These are phyloP conservation scores for Podiceps cristatus DNA, from an alignment of 2,113 vertebrate genomes.

Conservation along the genomic window DNA sequence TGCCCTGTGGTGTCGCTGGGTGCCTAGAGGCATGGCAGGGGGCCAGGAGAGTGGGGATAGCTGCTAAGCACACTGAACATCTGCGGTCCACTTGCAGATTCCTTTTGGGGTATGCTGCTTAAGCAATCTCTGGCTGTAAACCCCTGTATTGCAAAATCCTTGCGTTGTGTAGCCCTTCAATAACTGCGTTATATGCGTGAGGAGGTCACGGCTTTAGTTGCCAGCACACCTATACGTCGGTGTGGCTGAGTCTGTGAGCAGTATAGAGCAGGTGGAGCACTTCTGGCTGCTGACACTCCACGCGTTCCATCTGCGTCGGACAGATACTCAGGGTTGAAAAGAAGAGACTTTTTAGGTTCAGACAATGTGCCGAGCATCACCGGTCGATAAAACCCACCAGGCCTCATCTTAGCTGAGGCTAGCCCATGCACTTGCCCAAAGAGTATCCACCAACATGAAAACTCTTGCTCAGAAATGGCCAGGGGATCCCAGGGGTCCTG, in stretches of 20 bases:
- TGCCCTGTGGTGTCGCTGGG: background rate
- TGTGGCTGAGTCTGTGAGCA: background rate
- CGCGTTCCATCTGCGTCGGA: background rate
- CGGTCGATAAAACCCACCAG: fast-evolving
- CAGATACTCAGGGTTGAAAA: background rate
- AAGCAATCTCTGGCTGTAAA: background rate
- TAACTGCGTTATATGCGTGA: background rate
- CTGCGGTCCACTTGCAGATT: background rate
- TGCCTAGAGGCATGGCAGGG: background rate
- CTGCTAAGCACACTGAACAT: background rate
- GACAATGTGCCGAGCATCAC: fast-evolving
- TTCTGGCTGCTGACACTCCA: background rate
- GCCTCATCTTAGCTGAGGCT: background rate
- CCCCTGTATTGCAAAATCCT: background rate
- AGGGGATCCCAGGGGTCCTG: fast-evolving
- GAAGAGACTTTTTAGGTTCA: background rate
- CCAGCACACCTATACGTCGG: background rate
- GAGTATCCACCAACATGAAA: background rate
- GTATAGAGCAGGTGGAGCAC: background rate
- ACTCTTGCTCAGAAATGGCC: background rate
- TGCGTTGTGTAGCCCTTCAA: background rate
- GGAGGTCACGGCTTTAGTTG: background rate
- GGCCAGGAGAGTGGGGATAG: background rate
- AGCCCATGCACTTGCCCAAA: background rate
- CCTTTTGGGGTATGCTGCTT: background rate